Evolutionary conservation across 2,113 vertebrate genomes (phyloP), one percentile per base, ranked within the genome.

Genomic region (Hippocampus abdominalis): DNA sequence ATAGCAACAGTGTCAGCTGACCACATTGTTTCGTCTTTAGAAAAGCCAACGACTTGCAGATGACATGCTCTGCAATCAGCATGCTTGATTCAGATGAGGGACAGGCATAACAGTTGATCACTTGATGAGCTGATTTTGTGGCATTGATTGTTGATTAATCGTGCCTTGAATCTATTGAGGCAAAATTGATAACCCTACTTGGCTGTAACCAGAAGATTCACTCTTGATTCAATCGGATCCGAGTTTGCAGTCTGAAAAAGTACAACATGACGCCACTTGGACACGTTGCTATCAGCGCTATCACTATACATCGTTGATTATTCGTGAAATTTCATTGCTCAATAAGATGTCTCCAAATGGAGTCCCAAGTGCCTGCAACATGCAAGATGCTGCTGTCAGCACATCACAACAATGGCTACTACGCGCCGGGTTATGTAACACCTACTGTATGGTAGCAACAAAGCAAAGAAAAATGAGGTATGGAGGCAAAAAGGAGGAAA

Each of bases 1-100:
- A 90, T 92, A 91, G 91, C 91, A 92, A 93, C 91, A 87, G 90
- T 85, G 75, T 74, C 74, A 72, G 82, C 89, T 91, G 90, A 91
- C 89, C 88, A 89, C 77, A 85, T 87, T 81, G 72, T 83, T 84
- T 81, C 80, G 71, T 87, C 84, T 77, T 84, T 77, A 80, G 59
- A 76, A 66, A 81, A 78, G 75, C 78, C 78, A 70, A 80, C 77
- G 71, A 79, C 75, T 84, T 84, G 70, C 75, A 75, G 74, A 25
- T 78, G 69, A 69, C 64, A 74, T 70, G 63, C 68, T 70, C 39
- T 76, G 27, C 63, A 77, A 76, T 84, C 68, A 85, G 29, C 46
- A 40, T 64, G 62, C 62, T 60, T 29, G 16, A 18, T 29, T 32
- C 2, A 32, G 57, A 60, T 16, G 13, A 15, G 39, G 20, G 21